Base-by-base conservation (phyloP, 2,888 invertebrate species). In the Lepidochitona cinerea region DNA sequence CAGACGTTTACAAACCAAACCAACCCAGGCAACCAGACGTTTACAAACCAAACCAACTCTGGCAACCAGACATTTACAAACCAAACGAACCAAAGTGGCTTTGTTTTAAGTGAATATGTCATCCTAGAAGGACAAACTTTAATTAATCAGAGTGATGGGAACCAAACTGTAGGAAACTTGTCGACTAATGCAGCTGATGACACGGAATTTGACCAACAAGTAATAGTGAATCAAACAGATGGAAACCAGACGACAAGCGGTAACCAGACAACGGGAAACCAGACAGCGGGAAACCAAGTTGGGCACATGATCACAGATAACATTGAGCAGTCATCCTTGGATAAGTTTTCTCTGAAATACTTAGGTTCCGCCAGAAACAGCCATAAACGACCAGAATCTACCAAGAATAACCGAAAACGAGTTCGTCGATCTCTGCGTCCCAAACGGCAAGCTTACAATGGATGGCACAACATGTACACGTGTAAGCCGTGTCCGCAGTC, bases 381-480 rank as follows among this genome's bases (percentile, higher is more conserved):
- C 29, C 3, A 23, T 2, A 29, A 32, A 29, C 32, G 4, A 26
- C 4, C 23, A 14, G 59, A 4, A 14, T 4, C 4, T 14, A 29
- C 59, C 29, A 3, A 29, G 9, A n/a, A n/a, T n/a, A n/a, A n/a
- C n/a, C n/a, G n/a, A n/a, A n/a, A n/a, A n/a, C n/a, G n/a, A n/a
- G n/a, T n/a, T n/a, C 23, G 26, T 14, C 59, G 59, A 4, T 29
- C 29, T 26, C 29, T 29, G 1, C 23, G 59, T 4, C 23, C 12
- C 29, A 59, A 59, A 26, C 59, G 59, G 4, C 59, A 59, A 26
- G 29, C 18, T 29, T 59, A 59, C 26, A 59, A 59, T 9, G 59
- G 59, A 4, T 59, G 59, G 59, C 59, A 59, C 29, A 59, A 59
- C 26, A 59, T 59, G 59, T 59, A 59, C 32, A 59, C 59, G 59